These are phyloP conservation scores for Martes martes DNA, from an alignment of 2,113 vertebrate species.

Conservation along the genomic window DNA sequence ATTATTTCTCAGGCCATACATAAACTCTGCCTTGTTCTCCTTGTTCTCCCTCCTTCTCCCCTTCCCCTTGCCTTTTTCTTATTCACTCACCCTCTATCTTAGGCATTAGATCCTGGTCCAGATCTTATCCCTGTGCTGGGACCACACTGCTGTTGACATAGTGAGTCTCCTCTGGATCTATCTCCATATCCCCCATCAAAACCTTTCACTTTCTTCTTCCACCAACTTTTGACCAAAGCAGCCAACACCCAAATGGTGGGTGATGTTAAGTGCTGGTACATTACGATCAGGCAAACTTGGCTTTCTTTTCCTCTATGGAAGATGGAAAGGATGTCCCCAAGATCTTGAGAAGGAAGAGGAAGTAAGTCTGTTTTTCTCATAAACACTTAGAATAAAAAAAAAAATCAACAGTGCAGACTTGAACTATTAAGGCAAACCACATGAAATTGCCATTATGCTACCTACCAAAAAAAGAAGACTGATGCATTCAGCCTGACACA, in stretches of 20 bases:
- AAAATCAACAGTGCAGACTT: background rate
- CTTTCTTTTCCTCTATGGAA: background rate
- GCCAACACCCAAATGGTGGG: background rate
- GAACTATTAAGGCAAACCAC: background rate
- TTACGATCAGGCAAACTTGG: background rate
- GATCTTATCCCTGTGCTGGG: background rate
- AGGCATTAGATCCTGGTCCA: background rate
- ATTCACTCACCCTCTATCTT: too few relatives aligned
- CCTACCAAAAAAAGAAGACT: background rate
- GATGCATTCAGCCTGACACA: background rate
- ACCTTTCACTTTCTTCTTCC: background rate
- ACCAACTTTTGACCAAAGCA: background rate
- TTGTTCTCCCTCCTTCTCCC: background rate
- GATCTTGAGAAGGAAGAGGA: background rate
- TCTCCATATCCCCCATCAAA: background rate
- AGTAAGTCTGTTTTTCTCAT: background rate
- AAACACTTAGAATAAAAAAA: background rate
- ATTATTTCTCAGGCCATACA: background rate
- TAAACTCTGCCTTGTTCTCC: background rate
- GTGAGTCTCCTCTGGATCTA: background rate
- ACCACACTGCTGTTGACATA: background rate
- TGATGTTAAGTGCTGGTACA: background rate
- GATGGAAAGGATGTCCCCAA: background rate
- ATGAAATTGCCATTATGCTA: background rate
- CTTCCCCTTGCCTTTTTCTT: background rate